Evolutionary conservation across 2,888 invertebrate species (phyloP), one percentile per base, ranked within the genome.

Genomic region (Oscheius sp.): DNA sequence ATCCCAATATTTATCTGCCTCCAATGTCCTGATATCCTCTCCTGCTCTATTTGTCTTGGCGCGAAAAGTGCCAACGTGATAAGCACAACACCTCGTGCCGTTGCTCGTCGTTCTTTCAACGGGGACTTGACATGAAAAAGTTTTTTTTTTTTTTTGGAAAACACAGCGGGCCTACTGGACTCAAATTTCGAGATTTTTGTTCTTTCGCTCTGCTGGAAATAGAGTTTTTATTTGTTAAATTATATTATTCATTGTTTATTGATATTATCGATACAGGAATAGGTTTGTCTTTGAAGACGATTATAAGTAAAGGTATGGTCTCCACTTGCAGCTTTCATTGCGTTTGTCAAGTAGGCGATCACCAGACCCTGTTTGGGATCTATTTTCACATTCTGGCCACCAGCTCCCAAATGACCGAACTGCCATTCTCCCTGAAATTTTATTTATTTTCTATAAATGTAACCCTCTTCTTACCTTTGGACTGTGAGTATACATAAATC

Each of bases 331-430:
- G 76, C 76, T 20, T 79, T 79, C 74, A 79, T 70, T 31, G 72
- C 79, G 46, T 79, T 79, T n/a, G 75, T 75, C 39, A 87, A 73
- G 74, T 88, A 88, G 20, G 87, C 87, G 67, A 87, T 83, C 5
- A 87, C 84, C 10, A 87, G 75, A 31, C 82, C 78, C 63, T 87
- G 81, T 42, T 84, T 75, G 5, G 80, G 71, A 70, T 88, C 87
- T 4, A 66, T 72, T 4, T 73, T 72, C 34, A 75, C 53, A 67
- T 73, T 85, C 76, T 88, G 88, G 6, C 88, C 88, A 4, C 88
- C 88, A 57, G 84, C 87, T 0, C 88, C 88, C 5, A 86, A 82
- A 71, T 87, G 86, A n/a, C 88, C 88, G 58, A 86, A 73, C 73
- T 84, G 80, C 72, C 76, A 76, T 33, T 70, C 34, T 6, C 80